phyloP scores from a whole-genome alignment of 2,113 vertebrate species.

The Bufo bufo region DNA sequence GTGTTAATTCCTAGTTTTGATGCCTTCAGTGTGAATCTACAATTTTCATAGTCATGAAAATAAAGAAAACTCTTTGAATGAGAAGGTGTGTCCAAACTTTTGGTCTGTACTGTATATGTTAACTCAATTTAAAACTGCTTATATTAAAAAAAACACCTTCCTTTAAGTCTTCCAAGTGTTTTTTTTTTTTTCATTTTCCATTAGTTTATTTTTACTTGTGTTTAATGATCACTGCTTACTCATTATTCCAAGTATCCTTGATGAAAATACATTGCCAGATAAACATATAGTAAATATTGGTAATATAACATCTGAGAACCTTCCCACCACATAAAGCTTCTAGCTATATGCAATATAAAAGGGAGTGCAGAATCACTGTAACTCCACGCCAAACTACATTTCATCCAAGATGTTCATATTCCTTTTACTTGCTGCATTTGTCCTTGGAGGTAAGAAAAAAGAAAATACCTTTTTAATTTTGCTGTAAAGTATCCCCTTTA shows the following conservation, averaged over 20 bases:
- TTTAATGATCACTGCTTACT: neutral
- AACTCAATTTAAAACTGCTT: too few relatives aligned
- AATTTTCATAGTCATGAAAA: too few relatives aligned
- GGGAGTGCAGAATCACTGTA: neutral
- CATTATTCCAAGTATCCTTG: neutral
- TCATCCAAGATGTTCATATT: slow-evolving; percentile 76
- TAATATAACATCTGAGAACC: slow-evolving; percentile 1
- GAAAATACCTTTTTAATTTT: neutral
- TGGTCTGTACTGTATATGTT: too few relatives aligned
- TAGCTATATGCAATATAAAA: neutral
- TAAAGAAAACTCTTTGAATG: too few relatives aligned
- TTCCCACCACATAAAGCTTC: neutral
- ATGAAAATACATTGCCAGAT: neutral
- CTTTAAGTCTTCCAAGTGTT: too few relatives aligned
- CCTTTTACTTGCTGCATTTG: slow-evolving; percentile 73
- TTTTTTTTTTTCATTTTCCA: too few relatives aligned
- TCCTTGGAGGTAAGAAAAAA: slow-evolving; percentile 76
- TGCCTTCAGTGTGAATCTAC: too few relatives aligned
- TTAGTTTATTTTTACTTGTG: neutral
- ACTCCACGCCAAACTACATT: neutral
- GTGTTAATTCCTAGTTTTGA: too few relatives aligned
- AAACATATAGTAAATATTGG: neutral
- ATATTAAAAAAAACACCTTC: too few relatives aligned
- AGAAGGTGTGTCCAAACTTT: too few relatives aligned
- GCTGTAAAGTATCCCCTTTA: neutral